Evolutionary conservation across 2,888 invertebrate genomes (phyloP), one percentile per base, ranked within the genome.

Genomic region (Rhodophaea formosa): DNA sequence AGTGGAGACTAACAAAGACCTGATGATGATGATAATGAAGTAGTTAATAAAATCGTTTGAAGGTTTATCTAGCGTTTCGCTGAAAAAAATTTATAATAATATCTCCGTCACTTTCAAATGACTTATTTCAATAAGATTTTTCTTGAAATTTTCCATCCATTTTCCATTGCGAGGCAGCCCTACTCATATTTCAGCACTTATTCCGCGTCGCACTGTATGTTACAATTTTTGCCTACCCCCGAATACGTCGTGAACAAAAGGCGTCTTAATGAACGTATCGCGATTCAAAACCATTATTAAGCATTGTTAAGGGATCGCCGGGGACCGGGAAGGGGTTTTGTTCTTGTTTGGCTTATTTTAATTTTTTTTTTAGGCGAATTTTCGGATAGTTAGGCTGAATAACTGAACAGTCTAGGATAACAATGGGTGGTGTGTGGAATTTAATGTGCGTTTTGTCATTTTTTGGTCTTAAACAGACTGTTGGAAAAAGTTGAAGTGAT

Each of bases 211-310:
- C 81, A 87, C 81, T 81, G 88, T 88, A 88, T 88, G 89, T 90
- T 88, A 89, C 88, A 91, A 90, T 90, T 91, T 91, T 89, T 89
- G 88, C 84, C 81, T 82, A 80, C 85, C 80, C 86, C 84, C 82
- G 83, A 79, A 88, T 86, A 83, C 84, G 86, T 87, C 79, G 75
- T 71, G 70, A 88, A 91, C 90, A 90, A 91, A 87, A 87, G 88
- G 70, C 77, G 68, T 66, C 78, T 78, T 90, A 90, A 91, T 88
- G 89, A 91, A 90, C 82, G 87, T 89, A 91, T 91, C 82, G 88
- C 83, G 71, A 83, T 81, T 85, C 83, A 75, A 84, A 87, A 83
- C 82, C 89, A 80, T 90, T 90, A 90, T 88, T 87, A 88, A 82
- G 86, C 88, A 88, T 88, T 89, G 87, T 88, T 81, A 74, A 74